Base-by-base conservation (phyloP, 2,888 invertebrate genomes). In the Tryphoninae sp. region DNA sequence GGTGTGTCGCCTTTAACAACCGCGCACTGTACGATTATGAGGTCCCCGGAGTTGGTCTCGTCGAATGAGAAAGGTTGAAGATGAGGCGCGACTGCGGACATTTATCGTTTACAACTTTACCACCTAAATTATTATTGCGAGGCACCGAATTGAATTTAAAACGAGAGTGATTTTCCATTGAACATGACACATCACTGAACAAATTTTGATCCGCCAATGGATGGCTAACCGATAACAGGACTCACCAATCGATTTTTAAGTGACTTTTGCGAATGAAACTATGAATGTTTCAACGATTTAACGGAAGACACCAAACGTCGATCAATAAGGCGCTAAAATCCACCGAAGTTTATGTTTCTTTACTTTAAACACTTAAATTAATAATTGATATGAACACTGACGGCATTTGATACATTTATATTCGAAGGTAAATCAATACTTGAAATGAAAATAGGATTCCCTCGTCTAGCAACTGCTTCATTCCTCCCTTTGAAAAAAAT, bases 1-100 rank as follows among this genome's bases (percentile, higher is more conserved):
- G 91, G 91, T 73, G 90, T 89, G 84, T 95, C 95, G 49, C 95
- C 95, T 86, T 94, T 94, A 82, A 93, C 93, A 81, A 94, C 93
- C 64, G 93, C 93, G 89, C 95, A 95, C 87, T 94, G 93, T 83
- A 94, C 93, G 87, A 94, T 93, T 84, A 94, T 93, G 86, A 94
- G 93, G 88, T 94, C 93, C 80, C 93, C 93, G 84, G 93, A 92
- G 89, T 93, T 93, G 83, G 89, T 89, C 85, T 92, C 92, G 84
- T 92, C 92, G 89, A 93, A 93, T 76, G 91, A 88, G 88, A 93
- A 93, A 45, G 93, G 92, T 85, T 92, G 92, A 84, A 93, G 92
- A 87, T 93, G 92, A 78, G 93, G 93, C 81, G 88, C 89, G 86
- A 92, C 92, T 91, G 89, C 87, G 86, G 87, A 83, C 75, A 85